phyloP scores from a whole-genome alignment of 2,797 vertebrate species.

The Phoeniculus purpureus region DNA sequence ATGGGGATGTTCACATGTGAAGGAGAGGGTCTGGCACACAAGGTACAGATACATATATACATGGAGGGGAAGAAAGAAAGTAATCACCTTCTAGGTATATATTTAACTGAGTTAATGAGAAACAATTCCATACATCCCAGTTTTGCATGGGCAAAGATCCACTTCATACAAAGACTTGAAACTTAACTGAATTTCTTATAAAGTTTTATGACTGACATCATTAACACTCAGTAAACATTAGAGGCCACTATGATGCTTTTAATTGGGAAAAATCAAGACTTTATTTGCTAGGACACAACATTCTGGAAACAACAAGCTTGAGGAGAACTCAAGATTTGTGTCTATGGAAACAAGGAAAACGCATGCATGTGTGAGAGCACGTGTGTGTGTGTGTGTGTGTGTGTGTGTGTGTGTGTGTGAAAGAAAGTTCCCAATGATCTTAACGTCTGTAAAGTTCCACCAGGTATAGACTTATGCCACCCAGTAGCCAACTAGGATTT shows the following conservation, averaged over 20 bases:
- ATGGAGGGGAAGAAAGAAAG: neutral
- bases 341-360: too few relatives aligned
- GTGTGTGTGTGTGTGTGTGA: too few relatives aligned
- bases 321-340: neutral
- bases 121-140: neutral
- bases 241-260: neutral
- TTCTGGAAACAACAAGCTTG: neutral
- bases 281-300: neutral
- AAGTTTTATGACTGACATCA: neutral
- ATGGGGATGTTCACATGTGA: neutral
- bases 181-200: neutral
- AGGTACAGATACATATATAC: neutral
- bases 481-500: neutral
- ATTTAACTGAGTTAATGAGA: neutral
- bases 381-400: accelerated
- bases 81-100: neutral
- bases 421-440: neutral
- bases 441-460: neutral
- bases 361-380: too few relatives aligned
- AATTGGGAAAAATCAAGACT: neutral
- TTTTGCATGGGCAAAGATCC: neutral
- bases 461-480: neutral
- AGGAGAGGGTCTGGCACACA: neutral
- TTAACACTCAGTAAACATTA: neutral
- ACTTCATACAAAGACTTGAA: accelerated